phyloP scores from a whole-genome alignment of 2,113 vertebrate species.

The Setophaga kirtlandii region DNA sequence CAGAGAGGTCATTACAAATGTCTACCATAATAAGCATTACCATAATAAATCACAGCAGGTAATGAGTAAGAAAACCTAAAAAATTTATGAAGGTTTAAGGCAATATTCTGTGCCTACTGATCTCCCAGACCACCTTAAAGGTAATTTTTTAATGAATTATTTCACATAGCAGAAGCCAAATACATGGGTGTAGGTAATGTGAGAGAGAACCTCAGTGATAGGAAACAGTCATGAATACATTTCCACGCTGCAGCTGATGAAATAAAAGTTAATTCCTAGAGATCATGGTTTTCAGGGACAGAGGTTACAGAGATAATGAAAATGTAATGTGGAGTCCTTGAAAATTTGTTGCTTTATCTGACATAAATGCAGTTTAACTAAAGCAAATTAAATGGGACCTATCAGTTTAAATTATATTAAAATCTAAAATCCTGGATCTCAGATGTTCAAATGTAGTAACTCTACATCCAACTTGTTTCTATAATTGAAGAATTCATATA shows the following conservation, averaged over 20 bases:
- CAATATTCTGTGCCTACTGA: not conserved
- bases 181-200: not conserved
- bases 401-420: not conserved
- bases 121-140: not conserved
- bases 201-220: not conserved
- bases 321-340: not conserved
- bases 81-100: not conserved
- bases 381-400: not conserved
- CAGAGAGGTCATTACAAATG: not conserved
- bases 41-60: not conserved
- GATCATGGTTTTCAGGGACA: not conserved
- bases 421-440: not conserved
- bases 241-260: not conserved
- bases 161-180: not conserved
- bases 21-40: not conserved
- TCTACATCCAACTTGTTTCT: not conserved
- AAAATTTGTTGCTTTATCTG: not conserved
- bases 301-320: not conserved
- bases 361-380: not conserved
- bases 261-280: not conserved
- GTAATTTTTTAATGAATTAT: not conserved
- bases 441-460: not conserved
- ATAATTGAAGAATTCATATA: not conserved
- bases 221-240: not conserved
- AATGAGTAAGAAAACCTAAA: not conserved